Evolutionary conservation across 2,888 invertebrate genomes (phyloP), one percentile per base, ranked within the genome.

Genomic region (Caenorhabditis wallacei): DNA sequence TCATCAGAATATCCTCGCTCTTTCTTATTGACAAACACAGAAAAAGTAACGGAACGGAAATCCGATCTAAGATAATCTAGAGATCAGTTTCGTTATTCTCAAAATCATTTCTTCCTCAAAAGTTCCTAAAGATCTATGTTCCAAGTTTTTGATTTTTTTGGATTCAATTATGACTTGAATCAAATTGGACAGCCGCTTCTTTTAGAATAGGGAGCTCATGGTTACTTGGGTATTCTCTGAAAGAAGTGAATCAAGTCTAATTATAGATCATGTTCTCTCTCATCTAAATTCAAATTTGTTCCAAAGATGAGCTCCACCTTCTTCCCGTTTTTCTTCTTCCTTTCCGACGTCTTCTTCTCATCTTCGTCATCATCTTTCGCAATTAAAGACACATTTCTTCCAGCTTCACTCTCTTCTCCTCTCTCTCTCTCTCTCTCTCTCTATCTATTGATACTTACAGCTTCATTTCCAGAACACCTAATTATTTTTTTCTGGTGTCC

Each of bases 401-500:
- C 46, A 24, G 20, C 46, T 26, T 59, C 40, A 48, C 43, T 22
- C 20, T 11, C 35, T 26, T 22, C 43, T 43, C 26, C 24, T 43
- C n/a, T n/a, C n/a, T n/a, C n/a, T n/a, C n/a, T n/a, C n/a, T n/a
- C n/a, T 61, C 20, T 40, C 40, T 5, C 40, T 40, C n/a, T 16
- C n/a, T 22, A 30, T 43, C n/a, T 46, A n/a, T n/a, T n/a, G n/a
- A n/a, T n/a, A 11, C 30, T 51, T 18, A 35, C 48, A 30, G 30
- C 64, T 64, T 64, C 51, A 64, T 53, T 64, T 64, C 35, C 48
- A 64, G 64, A 64, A 64, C 53, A 53, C 53, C 37, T 66, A 66
- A 66, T 66, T 66, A 53, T 51, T 66, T 66, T 66, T 37, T 40
- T 53, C 26, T 66, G 53, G 53, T 66, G 66, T 66, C 53, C 66